Evolutionary conservation across 2,113 vertebrate genomes (phyloP), one percentile per base, ranked within the genome.

Genomic region (Cyanocitta stelleri): DNA sequence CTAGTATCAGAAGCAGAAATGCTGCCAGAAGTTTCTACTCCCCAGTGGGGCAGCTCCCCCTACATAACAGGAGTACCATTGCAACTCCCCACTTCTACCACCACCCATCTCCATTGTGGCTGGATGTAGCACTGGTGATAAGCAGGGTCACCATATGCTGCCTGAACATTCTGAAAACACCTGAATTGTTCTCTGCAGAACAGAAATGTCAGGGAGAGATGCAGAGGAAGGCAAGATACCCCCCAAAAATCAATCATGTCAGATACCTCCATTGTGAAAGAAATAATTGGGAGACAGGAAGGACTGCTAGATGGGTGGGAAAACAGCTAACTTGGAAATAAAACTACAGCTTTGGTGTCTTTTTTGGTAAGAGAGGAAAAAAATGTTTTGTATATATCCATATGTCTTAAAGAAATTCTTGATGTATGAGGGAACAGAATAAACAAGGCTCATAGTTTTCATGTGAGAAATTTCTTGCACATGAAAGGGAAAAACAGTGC

Each of bases 81-180:
- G n/a, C 37, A 88, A 20, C 6, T 54, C n/a, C 27, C 15, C 54
- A 30, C 37, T 68, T 54, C n/a, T 61, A 46, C n/a, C 32, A 30
- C 41, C 19, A 13, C 29, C 46, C 51, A 41, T 33, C 6, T 15
- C 20, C 1, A 0, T 2, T 62, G 59, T 4, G 3, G 14, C 4
- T 29, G 11, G 29, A 7, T 18, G 12, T 51, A 43, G 58, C 23
- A 33, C 73, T 46, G 21, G 16, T 61, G 55, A 27, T 41, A 84
- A 80, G 8, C 54, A 63, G 16, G 26, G 64, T 67, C n/a, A 44
- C 39, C 39, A 29, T 19, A 19, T 41, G 18, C 27, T 87, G 63
- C 52, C 43, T 67, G 44, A 49, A 35, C 32, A 30, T 67, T 62
- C 78, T 56, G 35, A 46, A 89, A 67, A 76, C 30, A 81, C 52